phyloP scores from a whole-genome alignment of 2,113 vertebrate species.

The Illadopsis cleaveri region DNA sequence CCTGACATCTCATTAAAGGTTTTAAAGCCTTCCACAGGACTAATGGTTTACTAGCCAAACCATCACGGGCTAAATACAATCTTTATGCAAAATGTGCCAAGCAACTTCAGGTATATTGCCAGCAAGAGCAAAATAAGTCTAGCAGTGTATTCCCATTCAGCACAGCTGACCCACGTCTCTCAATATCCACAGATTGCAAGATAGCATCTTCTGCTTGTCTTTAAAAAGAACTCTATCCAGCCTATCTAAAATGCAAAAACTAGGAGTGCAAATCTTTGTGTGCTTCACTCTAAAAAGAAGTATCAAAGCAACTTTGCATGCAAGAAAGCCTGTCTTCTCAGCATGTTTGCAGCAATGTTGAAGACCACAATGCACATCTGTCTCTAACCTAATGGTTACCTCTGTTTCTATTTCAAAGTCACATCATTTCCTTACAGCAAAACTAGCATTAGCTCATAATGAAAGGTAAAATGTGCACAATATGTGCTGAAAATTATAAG shows the following conservation, averaged over 20 bases:
- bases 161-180: neutral
- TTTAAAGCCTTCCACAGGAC: conserved; percentile 29
- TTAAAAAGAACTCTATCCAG: neutral
- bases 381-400: neutral
- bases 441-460: neutral
- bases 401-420: neutral
- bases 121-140: conserved; percentile 20
- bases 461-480: neutral
- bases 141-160: neutral
- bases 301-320: neutral
- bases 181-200: neutral
- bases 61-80: neutral
- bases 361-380: conserved; percentile 21
- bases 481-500: neutral
- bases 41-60: conserved; percentile 53
- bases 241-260: neutral
- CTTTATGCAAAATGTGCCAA: conserved; percentile 26
- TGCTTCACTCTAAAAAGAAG: neutral
- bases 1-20: conserved; percentile 59
- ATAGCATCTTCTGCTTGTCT: neutral
- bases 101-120: neutral
- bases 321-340: conserved; percentile 27
- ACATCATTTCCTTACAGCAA: neutral
- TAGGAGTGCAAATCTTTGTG: neutral
- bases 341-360: conserved; percentile 57